These are phyloP conservation scores for Ichneumoninae sp. DNA, from an alignment of 2,888 invertebrate genomes.

Conservation along the genomic window DNA sequence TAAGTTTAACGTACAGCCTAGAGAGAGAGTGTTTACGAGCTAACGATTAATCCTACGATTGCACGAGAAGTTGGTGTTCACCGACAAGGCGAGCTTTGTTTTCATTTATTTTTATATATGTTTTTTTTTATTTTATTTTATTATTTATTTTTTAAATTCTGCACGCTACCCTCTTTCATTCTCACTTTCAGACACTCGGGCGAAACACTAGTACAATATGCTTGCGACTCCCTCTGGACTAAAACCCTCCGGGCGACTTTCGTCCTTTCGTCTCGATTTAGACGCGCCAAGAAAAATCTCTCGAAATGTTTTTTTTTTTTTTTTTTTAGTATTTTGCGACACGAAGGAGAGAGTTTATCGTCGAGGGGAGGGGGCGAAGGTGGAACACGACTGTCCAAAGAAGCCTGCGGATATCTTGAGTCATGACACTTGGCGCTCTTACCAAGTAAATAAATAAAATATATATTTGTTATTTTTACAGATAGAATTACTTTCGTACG, in stretches of 20 bases:
- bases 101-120: no score
- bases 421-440: conserved; percentile 35
- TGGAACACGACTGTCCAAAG: not conserved
- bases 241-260: not conserved
- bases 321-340: not conserved
- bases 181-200: conserved; percentile 36
- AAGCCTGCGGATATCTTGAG: not conserved
- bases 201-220: not conserved
- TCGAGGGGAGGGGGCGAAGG: not conserved
- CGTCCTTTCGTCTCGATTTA: no score
- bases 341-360: not conserved
- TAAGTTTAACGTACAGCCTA: conserved; percentile 62
- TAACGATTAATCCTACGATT: conserved; percentile 78
- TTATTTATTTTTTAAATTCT: conserved; percentile 4
- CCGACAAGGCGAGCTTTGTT: conserved; percentile 65
- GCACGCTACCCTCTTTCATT: conserved; percentile 27
- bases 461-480: conserved; percentile 51
- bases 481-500: conserved; percentile 61
- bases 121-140: conserved; percentile 8
- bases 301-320: not conserved
- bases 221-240: not conserved
- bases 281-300: not conserved
- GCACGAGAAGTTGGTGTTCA: conserved; percentile 76
- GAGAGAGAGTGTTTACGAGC: conserved; percentile 61
- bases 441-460: conserved; percentile 69